A percentile compares a stretch with the other conserved stretches of the same genome.
Conservation (phyloP, 35 echinoderm and acorn worm species). For the Patiria miniata region DNA sequence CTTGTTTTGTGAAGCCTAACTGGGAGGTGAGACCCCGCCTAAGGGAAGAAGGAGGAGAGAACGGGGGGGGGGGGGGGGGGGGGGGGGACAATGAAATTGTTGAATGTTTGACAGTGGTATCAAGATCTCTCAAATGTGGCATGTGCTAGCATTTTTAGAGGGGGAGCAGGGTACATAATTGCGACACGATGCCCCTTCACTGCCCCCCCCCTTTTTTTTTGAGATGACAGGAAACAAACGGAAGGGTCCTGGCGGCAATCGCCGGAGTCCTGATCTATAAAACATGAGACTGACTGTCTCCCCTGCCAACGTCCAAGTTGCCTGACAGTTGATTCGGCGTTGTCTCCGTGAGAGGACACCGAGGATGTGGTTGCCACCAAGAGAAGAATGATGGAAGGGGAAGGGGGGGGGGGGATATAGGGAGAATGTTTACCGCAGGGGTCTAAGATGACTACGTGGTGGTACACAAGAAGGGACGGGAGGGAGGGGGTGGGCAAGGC, state of each 20-base stretch:
- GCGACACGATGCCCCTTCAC: too few relatives aligned
- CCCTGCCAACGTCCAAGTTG: not conserved
- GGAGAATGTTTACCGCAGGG: too few relatives aligned
- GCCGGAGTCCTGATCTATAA: constrained; percentile 9
- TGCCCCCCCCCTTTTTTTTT: too few relatives aligned
- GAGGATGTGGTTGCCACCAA: not conserved
- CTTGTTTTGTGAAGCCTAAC: not conserved
- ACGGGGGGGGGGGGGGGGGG: not conserved
- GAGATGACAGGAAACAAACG: not conserved
- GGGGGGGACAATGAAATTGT: not conserved
- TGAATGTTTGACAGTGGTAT: too few relatives aligned
- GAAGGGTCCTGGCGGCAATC: not conserved
- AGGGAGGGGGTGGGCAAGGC: too few relatives aligned
- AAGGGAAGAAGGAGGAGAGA: too few relatives aligned
- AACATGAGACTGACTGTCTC: constrained; percentile 29
- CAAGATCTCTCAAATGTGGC: too few relatives aligned
- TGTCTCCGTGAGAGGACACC: constrained; percentile 6
- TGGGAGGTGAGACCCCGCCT: not conserved
- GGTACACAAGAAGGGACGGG: too few relatives aligned
- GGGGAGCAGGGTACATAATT: too few relatives aligned
- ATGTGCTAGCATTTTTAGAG: too few relatives aligned
- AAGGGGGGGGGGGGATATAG: too few relatives aligned
- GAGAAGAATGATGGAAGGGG: not conserved
- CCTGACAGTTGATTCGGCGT: not conserved
- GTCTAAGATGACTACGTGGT: too few relatives aligned